Evolutionary conservation across 1,140 invertebrate species (phyloP).

Genomic region (Aphis gossypii): DNA sequence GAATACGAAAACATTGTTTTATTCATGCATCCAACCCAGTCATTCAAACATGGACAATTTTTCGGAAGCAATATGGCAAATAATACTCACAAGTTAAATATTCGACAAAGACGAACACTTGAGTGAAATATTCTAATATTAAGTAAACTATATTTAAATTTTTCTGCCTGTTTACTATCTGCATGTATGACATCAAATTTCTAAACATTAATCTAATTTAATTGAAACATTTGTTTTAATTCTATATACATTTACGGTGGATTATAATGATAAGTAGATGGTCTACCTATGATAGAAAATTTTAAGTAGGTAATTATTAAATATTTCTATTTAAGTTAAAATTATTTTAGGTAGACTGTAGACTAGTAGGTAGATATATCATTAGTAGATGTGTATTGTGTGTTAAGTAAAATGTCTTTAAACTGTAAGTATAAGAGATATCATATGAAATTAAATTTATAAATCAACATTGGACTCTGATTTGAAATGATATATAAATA

Average conservation of each 20-base stretch:
- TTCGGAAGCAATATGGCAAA: no score
- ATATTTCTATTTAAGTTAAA: no score
- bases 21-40: neutral
- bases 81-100: neutral
- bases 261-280: no score
- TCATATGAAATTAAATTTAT: neutral
- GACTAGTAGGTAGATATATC: no score
- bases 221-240: no score
- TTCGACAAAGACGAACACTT: neutral
- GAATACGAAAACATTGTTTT: neutral
- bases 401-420: no score
- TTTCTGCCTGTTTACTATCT: neutral
- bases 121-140: neutral
- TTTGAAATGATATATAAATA: neutral
- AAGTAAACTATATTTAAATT: neutral
- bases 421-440: neutral
- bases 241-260: no score
- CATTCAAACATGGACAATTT: neutral
- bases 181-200: no score
- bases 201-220: no score
- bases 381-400: neutral
- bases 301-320: no score
- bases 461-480: neutral
- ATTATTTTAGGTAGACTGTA: no score
- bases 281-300: no score